These are phyloP conservation scores for Nibea albiflora DNA, from an alignment of 2,113 vertebrate genomes.

Conservation along the genomic window DNA sequence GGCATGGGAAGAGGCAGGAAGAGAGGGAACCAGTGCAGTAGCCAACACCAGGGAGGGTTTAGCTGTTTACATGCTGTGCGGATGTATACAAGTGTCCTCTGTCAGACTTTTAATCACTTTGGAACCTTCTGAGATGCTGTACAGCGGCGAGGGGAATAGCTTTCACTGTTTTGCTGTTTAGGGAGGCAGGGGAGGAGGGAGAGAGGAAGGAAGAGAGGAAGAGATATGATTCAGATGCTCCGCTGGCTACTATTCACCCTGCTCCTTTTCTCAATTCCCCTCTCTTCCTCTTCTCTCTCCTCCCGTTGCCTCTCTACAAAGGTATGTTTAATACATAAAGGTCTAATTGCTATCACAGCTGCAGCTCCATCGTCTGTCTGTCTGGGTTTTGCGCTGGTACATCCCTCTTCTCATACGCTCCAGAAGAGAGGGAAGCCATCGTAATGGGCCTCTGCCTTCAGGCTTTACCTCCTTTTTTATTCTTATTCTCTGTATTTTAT, in stretches of 20 bases:
- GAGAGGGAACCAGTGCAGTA: not conserved
- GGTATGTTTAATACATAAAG: constrained; percentile 78
- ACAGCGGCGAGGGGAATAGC: constrained; percentile 66
- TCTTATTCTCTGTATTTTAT: not conserved
- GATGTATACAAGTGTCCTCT: constrained; percentile 67
- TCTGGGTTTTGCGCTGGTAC: constrained; percentile 38
- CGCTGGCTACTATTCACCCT: constrained; percentile 60
- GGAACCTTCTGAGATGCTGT: constrained; percentile 49
- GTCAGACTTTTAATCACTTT: constrained; percentile 73
- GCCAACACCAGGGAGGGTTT: constrained; percentile 24
- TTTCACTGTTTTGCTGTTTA: constrained; percentile 67
- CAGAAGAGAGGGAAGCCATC: constrained; percentile 27
- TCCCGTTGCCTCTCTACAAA: constrained; percentile 47
- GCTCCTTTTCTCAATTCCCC: constrained; percentile 41
- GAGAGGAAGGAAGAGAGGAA: constrained; percentile 61
- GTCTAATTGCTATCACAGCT: constrained; percentile 79
- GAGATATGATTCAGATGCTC: constrained; percentile 70
- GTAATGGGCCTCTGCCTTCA: constrained; percentile 29
- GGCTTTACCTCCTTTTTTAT: not conserved
- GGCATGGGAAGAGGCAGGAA: constrained; percentile 30
- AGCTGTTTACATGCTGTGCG: constrained; percentile 59
- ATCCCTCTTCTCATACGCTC: constrained; percentile 16
- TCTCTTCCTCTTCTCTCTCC: constrained; percentile 35
- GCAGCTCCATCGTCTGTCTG: constrained; percentile 57
- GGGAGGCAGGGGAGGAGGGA: constrained; percentile 44